A percentile compares a stretch with the other conserved stretches of the same genome.
These are phyloP conservation scores for Setipinna tenuifilis DNA, from an alignment of 2,797 vertebrate genomes.

Conservation along the genomic window DNA sequence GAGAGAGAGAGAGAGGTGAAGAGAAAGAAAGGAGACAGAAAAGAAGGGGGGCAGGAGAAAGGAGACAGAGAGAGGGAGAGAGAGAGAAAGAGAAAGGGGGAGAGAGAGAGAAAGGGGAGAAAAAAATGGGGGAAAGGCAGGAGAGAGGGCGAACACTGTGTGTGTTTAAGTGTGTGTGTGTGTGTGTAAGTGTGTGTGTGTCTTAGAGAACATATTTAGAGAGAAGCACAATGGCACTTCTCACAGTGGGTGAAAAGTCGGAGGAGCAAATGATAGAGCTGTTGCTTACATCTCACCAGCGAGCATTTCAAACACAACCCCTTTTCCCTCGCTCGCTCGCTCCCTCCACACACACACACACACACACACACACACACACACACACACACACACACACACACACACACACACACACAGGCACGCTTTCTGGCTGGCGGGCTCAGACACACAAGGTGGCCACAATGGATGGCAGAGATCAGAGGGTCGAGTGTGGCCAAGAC, in stretches of 20 bases:
- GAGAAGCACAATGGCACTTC: constrained; percentile 6
- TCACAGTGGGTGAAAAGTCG: neutral
- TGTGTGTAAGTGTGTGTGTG: neutral
- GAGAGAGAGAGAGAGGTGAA: neutral
- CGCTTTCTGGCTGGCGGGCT: neutral
- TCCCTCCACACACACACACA: constrained; percentile 35
- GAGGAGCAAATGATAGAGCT: constrained; percentile 40
- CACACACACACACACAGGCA: neutral
- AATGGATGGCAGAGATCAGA: neutral
- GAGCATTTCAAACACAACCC: constrained; percentile 48
- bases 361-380: constrained; percentile 14
- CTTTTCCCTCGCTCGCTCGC: neutral
- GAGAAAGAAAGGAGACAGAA: neutral
- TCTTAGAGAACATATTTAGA: neutral
- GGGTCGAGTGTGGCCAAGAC: neutral
- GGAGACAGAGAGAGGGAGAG: neutral
- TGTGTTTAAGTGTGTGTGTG: neutral
- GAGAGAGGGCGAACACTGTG: neutral
- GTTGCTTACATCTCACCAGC: constrained; percentile 53
- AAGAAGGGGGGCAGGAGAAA: neutral
- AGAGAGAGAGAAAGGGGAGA: neutral
- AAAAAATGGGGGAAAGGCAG: neutral
- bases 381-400: neutral
- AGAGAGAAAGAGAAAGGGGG: neutral
- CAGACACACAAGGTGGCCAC: neutral